Conservation (phyloP, 2,888 invertebrate species). For the Mechanitis mazaeus region DNA sequence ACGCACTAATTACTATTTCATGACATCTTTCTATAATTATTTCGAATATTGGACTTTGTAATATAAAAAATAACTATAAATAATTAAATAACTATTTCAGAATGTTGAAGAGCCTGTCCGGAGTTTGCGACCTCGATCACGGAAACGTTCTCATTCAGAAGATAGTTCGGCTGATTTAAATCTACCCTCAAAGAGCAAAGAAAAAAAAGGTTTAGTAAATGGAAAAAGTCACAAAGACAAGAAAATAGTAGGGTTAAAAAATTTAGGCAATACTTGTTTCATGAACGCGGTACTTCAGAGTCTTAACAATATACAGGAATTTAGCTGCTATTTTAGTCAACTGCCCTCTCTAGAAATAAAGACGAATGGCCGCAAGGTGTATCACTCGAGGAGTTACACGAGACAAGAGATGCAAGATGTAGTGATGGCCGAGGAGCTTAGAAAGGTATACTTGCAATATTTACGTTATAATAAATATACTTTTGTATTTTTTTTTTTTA, state of each 20-base stretch:
- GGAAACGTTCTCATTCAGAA: conserved; percentile 77
- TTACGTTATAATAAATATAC: neutral
- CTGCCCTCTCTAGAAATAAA: conserved; percentile 83
- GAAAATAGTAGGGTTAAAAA: conserved; percentile 83
- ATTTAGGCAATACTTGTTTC: conserved; percentile 90
- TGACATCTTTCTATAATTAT: neutral
- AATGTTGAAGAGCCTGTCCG: conserved; percentile 71
- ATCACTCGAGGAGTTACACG: conserved; percentile 78
- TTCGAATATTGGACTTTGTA: neutral
- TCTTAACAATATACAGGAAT: conserved; percentile 89
- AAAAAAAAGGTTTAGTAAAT: conserved; percentile 56
- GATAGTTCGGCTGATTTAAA: conserved; percentile 71
- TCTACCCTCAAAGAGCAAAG: conserved; percentile 45
- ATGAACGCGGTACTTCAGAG: conserved; percentile 92
- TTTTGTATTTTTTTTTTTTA: conserved; percentile 2
- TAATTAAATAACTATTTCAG: conserved; percentile 36
- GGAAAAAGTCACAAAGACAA: conserved; percentile 76
- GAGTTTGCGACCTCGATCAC: conserved; percentile 76
- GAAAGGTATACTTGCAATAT: conserved; percentile 72
- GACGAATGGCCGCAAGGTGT: conserved; percentile 76
- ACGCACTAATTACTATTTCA: too few relatives aligned
- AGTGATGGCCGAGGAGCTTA: conserved; percentile 85
- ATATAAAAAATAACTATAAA: neutral
- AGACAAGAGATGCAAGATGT: conserved; percentile 81
- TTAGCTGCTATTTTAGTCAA: conserved; percentile 87